Base-by-base conservation (phyloP, 2,797 vertebrate genomes). In the Bradypodion pumilum region DNA sequence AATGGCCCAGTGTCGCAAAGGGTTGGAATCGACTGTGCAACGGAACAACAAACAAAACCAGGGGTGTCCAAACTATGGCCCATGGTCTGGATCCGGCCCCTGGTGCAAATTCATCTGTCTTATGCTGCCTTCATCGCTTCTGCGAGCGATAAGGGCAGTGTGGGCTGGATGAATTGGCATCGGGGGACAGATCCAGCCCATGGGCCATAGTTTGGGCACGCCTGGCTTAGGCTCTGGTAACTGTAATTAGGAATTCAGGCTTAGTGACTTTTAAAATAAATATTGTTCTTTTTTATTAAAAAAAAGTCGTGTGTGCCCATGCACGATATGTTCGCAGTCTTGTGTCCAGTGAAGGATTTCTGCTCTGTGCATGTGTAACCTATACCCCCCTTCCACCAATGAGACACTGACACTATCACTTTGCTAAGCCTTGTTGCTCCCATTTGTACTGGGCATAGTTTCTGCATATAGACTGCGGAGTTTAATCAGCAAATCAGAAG, bases 381-480 rank as follows among this genome's bases (percentile, higher is more conserved):
- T 92, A 92, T 92, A 95, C 93, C 37, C 10, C 92, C 90, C 89
- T 92, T 82, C 86, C 82, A 91, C 94, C 84, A 94, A 97, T 96
- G 95, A 96, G 95, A 96, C 96, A 95, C 97, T 97, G 97, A 97
- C 97, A 98, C 96, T 96, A 97, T 96, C 95, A 94, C 96, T 97
- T 97, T 80, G 97, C 97, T 97, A 97, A 97, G 97, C 96, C 97
- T 98, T 97, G 97, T 97, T 98, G 98, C 97, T 95, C 96, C 97
- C 96, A 97, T 98, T 98, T 98, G 96, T 97, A 97, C 97, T 84
- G 96, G 97, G 98, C 97, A 97, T 95, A 96, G 97, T 96, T 95
- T 99, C 97, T 98, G 97, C 98, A 98, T 99, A 97, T 97, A 98
- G 98, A 99, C 99, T 98, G 98, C 99, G 99, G 98, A 98, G 97